Evolutionary conservation across 2,113 vertebrate genomes (phyloP), one percentile per base, ranked within the genome.

Genomic region (Macquaria australasica): DNA sequence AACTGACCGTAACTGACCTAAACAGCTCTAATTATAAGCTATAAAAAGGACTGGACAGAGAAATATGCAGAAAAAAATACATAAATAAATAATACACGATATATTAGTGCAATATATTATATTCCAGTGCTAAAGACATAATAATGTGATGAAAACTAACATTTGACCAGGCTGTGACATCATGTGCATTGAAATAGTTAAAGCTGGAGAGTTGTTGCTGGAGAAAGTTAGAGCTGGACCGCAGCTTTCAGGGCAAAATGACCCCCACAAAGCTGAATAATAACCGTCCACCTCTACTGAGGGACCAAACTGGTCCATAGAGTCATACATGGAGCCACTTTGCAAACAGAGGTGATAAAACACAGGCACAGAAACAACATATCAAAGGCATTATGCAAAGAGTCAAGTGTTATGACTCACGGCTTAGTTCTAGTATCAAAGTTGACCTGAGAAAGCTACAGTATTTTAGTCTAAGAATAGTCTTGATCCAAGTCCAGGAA

Each of bases 341-440:
- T 71, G 43, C 25, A 58, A 60, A 28, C 21, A 11, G 51, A 74
- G 50, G 67, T 63, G 82, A 89, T 83, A 78, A 85, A 79, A 73
- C 8, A 9, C 25, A 50, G 34, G 39, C 16, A 77, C 21, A 34
- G 7, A 62, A 39, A 62, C 15, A 51, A 72, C 7, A 2, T 59
- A 56, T 60, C 53, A 68, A 7, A 77, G 1, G 25, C 6, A 34
- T 12, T 56, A 79, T 50, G 56, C 56, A 86, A 86, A 89, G 14
- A 39, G 45, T 62, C 28, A 14, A 45, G n/a, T 73, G 72, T 34
- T 64, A 28, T 23, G 82, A 90, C 83, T 84, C 83, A 80, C 39
- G 41, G 55, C 20, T 50, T 12, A 31, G 53, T 14, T 31, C 9
- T 34, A 10, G 9, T 55, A 70, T 25, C 43, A 64, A 63, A 63